Conservation (phyloP, 2,888 invertebrate species). For the Ochropleura leucogaster region DNA sequence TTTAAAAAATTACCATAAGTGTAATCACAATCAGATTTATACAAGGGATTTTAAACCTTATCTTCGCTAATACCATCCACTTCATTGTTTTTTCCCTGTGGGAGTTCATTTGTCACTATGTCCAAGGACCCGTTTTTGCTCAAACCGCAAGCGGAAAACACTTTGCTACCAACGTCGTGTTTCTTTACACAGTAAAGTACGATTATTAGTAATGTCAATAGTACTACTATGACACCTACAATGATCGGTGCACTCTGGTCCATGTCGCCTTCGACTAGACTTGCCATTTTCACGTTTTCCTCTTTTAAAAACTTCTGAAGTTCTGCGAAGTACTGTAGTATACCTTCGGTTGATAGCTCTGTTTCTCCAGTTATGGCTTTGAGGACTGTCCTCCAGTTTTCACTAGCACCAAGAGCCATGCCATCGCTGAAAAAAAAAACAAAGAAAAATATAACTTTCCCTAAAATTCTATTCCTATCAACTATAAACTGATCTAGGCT, state of each 20-base stretch:
- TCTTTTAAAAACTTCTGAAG: constrained; percentile 77
- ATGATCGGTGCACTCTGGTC: constrained; percentile 84
- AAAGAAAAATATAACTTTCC: not conserved
- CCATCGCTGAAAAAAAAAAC: constrained; percentile 79
- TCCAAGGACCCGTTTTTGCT: constrained; percentile 87
- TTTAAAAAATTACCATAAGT: constrained; percentile 47
- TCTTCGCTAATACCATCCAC: constrained; percentile 83
- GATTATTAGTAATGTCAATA: constrained; percentile 81
- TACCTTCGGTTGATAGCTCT: constrained; percentile 83
- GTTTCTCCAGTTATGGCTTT: constrained; percentile 84
- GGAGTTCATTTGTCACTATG: constrained; percentile 82
- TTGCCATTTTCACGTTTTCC: constrained; percentile 77
- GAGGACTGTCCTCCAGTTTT: constrained; percentile 85
- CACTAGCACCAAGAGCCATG: constrained; percentile 86
- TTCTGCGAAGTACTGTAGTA: constrained; percentile 82
- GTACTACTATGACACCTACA: constrained; percentile 81
- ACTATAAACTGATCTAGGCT: not conserved
- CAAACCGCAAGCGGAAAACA: constrained; percentile 82
- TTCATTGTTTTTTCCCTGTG: constrained; percentile 78
- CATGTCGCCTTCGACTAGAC: constrained; percentile 76
- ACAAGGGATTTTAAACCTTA: constrained; percentile 75
- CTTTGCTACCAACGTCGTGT: constrained; percentile 76
- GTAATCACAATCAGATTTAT: constrained; percentile 54
- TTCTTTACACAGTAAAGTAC: constrained; percentile 85
- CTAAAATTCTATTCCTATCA: not conserved